Conservation (phyloP, 2,888 invertebrate genomes). For the Erebia ligea region DNA sequence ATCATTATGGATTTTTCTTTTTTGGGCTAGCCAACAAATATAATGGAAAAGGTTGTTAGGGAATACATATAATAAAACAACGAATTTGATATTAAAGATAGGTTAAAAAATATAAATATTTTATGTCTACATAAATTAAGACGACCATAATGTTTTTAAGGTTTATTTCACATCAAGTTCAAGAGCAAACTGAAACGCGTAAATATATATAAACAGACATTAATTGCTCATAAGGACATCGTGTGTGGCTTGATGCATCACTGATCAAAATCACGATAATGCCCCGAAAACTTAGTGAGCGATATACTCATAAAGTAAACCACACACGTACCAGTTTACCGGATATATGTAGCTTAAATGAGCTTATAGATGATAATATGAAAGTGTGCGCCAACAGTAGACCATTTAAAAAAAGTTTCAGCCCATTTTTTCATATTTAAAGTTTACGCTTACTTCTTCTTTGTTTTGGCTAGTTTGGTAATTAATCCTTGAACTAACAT, state of each 20-base stretch:
- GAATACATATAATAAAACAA: neutral
- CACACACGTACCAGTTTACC: neutral
- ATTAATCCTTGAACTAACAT: too few relatives aligned
- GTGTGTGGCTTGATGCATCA: constrained; percentile 77
- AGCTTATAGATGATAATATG: too few relatives aligned
- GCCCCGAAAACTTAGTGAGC: constrained; percentile 61
- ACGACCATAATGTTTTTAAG: constrained; percentile 11
- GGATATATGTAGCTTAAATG: too few relatives aligned
- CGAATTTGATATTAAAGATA: neutral
- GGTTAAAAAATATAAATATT: constrained; percentile 9
- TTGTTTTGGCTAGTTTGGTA: too few relatives aligned
- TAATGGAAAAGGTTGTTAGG: too few relatives aligned
- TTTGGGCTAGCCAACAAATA: too few relatives aligned
- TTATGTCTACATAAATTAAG: constrained; percentile 18
- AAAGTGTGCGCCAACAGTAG: too few relatives aligned
- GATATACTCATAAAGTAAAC: constrained; percentile 45
- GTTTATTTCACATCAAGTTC: constrained; percentile 5
- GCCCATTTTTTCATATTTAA: too few relatives aligned
- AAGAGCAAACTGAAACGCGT: constrained; percentile 1
- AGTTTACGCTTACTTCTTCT: too few relatives aligned
- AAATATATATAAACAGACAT: constrained; percentile 40
- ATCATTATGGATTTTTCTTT: too few relatives aligned
- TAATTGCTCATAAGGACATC: constrained; percentile 71
- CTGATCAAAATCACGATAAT: constrained; percentile 76
- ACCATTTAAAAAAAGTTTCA: too few relatives aligned